Evolutionary conservation across 2,113 vertebrate genomes (phyloP).

Genomic region (Garra rufa): DNA sequence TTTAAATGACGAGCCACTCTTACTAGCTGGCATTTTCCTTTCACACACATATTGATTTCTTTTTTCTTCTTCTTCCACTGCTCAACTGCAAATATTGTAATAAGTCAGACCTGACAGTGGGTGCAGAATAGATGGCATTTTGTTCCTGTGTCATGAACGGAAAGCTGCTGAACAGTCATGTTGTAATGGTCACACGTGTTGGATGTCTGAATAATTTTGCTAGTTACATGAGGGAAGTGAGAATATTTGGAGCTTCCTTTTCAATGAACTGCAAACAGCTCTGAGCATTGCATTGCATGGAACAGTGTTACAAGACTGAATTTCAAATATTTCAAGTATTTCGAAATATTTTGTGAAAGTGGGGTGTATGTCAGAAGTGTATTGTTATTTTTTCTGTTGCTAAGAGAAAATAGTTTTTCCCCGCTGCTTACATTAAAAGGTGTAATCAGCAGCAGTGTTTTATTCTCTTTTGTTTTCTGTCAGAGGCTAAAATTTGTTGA

Average conservation of each 20-base stretch:
- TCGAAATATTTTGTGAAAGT: neutral
- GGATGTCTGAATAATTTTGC: neutral
- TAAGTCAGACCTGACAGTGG: conserved; percentile 9
- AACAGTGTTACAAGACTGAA: too few relatives aligned
- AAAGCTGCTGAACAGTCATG: neutral
- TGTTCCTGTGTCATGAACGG: neutral
- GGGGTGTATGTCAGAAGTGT: too few relatives aligned
- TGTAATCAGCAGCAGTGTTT: too few relatives aligned
- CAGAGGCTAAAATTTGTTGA: neutral
- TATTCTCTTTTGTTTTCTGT: neutral
- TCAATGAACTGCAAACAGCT: neutral
- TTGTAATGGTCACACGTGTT: neutral
- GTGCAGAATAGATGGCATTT: neutral
- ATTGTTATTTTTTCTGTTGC: too few relatives aligned
- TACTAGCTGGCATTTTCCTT: neutral
- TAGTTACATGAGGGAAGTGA: neutral
- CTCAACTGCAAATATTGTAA: conserved; percentile 1
- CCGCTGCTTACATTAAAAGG: too few relatives aligned
- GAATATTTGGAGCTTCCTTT: neutral
- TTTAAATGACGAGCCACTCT: neutral
- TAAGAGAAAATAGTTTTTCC: too few relatives aligned
- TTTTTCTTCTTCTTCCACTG: neutral
- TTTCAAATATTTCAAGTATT: neutral
- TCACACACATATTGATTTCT: conserved; percentile 15
- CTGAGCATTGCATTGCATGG: neutral